phyloP scores from a whole-genome alignment of 2,888 invertebrate species.

The Iphiclides podalirius region DNA sequence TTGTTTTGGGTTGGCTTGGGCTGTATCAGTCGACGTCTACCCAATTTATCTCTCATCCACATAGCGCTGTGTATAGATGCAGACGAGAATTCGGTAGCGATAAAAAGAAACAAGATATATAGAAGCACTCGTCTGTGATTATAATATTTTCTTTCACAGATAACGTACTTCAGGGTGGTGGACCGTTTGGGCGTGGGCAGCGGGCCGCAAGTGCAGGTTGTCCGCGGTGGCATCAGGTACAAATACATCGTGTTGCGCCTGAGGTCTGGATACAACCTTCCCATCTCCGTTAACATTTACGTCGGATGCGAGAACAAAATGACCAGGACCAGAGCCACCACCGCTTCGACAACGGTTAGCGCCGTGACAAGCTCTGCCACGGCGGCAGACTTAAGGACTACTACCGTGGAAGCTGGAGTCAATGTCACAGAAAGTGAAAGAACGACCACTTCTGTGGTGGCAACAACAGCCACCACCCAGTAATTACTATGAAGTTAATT shows the following conservation, averaged over 20 bases:
- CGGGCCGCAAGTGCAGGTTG: constrained; percentile 45
- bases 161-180: constrained; percentile 56
- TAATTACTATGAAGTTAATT: too few species aligned
- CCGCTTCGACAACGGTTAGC: background rate
- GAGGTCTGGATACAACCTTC: constrained; percentile 46
- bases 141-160: constrained; percentile 41
- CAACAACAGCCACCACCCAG: background rate
- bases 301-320: constrained; percentile 55
- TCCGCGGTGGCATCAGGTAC: constrained; percentile 52
- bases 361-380: background rate
- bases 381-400: background rate
- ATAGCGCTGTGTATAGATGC: too few species aligned
- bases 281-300: constrained; percentile 60
- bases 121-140: too few species aligned
- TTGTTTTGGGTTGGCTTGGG: too few species aligned
- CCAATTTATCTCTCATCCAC: too few species aligned
- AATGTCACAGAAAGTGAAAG: background rate
- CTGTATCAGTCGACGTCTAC: too few species aligned
- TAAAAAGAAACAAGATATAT: too few species aligned
- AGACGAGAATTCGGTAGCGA: too few species aligned
- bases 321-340: constrained; percentile 14
- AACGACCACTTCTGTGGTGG: background rate
- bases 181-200: constrained; percentile 54
- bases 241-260: constrained; percentile 46
- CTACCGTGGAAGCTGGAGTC: background rate